A percentile compares a stretch with the other conserved stretches of the same genome.
phyloP scores from a whole-genome alignment of 1,140 invertebrate species.

The Drosophila auraria region DNA sequence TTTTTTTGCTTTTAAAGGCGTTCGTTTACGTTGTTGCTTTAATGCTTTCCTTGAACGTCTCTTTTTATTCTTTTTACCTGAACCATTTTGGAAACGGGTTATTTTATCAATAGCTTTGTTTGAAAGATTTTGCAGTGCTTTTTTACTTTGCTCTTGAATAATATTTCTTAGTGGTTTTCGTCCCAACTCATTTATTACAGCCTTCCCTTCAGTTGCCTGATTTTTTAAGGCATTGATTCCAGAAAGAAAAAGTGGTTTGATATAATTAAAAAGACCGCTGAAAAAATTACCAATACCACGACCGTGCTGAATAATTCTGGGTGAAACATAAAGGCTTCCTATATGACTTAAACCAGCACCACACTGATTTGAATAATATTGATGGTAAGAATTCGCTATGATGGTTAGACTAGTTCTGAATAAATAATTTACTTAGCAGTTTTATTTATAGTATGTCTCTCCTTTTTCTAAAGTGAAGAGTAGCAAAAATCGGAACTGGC shows the following conservation, averaged over 20 bases:
- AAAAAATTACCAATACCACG: too few relatives aligned
- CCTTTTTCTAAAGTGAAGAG: too few relatives aligned
- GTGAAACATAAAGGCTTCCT: conserved; percentile 1
- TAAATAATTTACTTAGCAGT: neutral
- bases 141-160: conserved; percentile 2
- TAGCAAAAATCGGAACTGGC: neutral
- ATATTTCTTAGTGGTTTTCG: neutral
- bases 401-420: neutral
- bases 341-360: neutral
- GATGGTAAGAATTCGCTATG: conserved; percentile 1
- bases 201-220: too few relatives aligned
- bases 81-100: neutral
- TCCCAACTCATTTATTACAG: neutral
- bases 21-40: neutral
- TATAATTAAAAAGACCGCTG: too few relatives aligned
- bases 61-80: neutral
- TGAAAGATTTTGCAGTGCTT: neutral
- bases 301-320: neutral
- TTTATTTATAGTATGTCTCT: too few relatives aligned
- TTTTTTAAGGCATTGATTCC: too few relatives aligned
- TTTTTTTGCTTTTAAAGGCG: neutral
- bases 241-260: too few relatives aligned
- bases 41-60: neutral
- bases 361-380: conserved; percentile 3
- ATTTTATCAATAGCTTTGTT: conserved; percentile 2